Conservation (phyloP, 1,140 invertebrate species). For the Diorhabda elongata region DNA sequence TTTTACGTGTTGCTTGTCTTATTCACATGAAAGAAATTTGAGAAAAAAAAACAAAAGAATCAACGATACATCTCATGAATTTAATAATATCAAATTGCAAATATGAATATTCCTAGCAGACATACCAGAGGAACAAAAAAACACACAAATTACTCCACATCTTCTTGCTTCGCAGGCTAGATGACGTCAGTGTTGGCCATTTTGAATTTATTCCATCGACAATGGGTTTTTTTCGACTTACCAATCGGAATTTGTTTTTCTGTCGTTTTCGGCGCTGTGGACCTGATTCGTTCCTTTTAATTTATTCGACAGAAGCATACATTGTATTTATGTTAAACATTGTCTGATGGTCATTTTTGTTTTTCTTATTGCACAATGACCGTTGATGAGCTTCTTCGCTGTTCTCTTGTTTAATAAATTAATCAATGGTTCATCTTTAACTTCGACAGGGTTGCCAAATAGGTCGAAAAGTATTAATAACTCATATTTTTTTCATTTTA, state of each 20-base stretch:
- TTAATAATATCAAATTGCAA: too few species aligned
- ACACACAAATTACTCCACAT: constrained; percentile 35
- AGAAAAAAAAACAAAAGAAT: too few species aligned
- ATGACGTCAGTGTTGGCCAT: constrained; percentile 34
- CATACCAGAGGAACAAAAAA: constrained; percentile 26
- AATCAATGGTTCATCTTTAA: constrained; percentile 19
- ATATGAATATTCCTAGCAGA: constrained; percentile 36
- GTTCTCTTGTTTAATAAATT: constrained; percentile 25
- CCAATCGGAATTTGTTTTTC: constrained; percentile 39
- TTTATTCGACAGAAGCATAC: constrained; percentile 34
- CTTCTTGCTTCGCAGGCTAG: constrained; percentile 31
- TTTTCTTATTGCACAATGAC: constrained; percentile 14
- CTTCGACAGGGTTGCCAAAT: background rate
- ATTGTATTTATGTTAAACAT: constrained; percentile 37
- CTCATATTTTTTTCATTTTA: too few species aligned
- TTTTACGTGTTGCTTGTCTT: too few species aligned
- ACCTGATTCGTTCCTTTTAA: constrained; percentile 32
- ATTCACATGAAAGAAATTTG: too few species aligned
- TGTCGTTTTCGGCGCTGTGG: constrained; percentile 25
- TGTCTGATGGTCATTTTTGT: constrained; percentile 23
- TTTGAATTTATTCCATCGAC: constrained; percentile 41
- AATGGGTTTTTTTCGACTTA: constrained; percentile 38
- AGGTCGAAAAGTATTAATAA: too few species aligned
- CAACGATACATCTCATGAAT: too few species aligned
- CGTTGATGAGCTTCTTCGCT: constrained; percentile 26